These are phyloP conservation scores for Capromys pilorides DNA, from an alignment of 2,797 vertebrate species.

Conservation along the genomic window DNA sequence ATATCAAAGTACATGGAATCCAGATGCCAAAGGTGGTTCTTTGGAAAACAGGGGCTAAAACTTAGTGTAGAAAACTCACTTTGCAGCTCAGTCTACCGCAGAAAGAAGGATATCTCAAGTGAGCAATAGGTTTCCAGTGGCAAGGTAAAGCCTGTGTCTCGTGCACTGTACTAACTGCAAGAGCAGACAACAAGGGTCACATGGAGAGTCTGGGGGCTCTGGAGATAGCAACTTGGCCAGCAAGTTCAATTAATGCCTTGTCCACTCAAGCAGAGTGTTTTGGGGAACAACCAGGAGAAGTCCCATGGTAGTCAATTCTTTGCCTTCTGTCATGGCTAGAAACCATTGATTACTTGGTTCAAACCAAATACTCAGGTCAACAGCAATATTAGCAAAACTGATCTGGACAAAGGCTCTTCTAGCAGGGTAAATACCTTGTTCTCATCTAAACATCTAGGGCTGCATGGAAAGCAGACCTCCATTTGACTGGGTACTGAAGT, in stretches of 20 bases:
- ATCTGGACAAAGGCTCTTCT: background rate
- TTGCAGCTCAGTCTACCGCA: background rate
- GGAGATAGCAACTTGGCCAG: background rate
- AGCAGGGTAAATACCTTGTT: background rate
- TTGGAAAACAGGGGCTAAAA: background rate
- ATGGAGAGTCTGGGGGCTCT: background rate
- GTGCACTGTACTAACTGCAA: background rate
- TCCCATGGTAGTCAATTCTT: background rate
- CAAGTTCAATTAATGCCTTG: background rate
- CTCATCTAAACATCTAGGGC: background rate
- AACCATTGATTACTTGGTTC: background rate
- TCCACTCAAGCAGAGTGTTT: background rate
- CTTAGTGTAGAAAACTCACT: constrained; percentile 30
- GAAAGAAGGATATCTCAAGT: constrained; percentile 26
- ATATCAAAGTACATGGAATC: background rate
- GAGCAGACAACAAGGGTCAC: background rate
- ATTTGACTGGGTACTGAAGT: background rate
- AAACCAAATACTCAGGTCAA: constrained; percentile 13
- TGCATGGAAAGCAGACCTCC: background rate
- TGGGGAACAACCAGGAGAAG: background rate
- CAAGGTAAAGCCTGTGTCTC: background rate
- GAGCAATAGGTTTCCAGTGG: background rate
- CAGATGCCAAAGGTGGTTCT: background rate
- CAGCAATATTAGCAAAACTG: background rate
- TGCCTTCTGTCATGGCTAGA: background rate